Evolutionary conservation across 1,140 invertebrate genomes (phyloP).

Genomic region (Trachymyrmex cornetzi): DNA sequence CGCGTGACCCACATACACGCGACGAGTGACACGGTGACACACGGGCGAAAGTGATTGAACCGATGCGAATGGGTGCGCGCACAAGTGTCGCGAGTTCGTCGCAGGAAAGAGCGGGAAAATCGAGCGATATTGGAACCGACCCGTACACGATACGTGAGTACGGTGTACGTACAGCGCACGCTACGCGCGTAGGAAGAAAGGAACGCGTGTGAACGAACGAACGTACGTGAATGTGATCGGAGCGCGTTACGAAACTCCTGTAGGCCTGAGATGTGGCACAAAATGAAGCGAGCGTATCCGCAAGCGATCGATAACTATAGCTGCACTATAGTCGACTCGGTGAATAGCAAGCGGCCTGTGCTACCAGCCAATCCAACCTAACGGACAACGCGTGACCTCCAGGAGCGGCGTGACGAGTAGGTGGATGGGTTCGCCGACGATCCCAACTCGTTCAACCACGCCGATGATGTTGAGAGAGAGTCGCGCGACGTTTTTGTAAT

Average conservation of each 20-base stretch:
- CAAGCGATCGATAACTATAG: conserved; percentile 74
- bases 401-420: conserved; percentile 28
- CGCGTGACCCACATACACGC: conserved; percentile 49
- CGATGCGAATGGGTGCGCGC: conserved; percentile 8
- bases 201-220: not conserved
- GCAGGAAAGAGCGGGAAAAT: conserved; percentile 67
- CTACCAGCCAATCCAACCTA: conserved; percentile 70
- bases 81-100: not conserved
- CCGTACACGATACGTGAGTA: too few relatives aligned
- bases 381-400: conserved; percentile 42
- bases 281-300: conserved; percentile 73
- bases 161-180: not conserved
- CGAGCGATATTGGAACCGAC: not conserved
- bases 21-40: conserved; percentile 72
- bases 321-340: conserved; percentile 56
- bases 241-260: conserved; percentile 60
- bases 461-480: conserved; percentile 46
- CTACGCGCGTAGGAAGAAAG: not conserved
- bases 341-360: conserved; percentile 67
- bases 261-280: conserved; percentile 46
- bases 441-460: conserved; percentile 6
- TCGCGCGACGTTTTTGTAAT: not conserved
- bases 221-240: conserved; percentile 9
- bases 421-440: not conserved
- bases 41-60: conserved; percentile 43